These are phyloP conservation scores for Hyles lineata DNA, from an alignment of 2,888 invertebrate genomes.

Conservation along the genomic window DNA sequence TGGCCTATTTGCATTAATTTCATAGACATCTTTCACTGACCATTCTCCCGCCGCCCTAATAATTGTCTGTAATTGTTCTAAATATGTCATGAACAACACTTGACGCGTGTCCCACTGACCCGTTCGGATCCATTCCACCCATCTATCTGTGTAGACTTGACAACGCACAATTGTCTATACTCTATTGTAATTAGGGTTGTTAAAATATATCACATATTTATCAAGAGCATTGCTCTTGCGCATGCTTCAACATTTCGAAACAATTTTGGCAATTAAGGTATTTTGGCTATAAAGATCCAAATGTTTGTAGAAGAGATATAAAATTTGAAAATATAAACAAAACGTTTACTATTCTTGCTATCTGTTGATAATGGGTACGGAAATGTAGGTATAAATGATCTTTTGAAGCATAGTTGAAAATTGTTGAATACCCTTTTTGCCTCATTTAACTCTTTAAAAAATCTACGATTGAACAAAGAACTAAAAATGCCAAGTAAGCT, in stretches of 20 bases:
- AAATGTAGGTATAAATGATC: no score
- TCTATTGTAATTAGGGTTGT: conserved; percentile 28
- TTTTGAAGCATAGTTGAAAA: no score
- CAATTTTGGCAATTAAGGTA: neutral
- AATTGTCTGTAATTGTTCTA: conserved; percentile 32
- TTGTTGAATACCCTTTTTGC: no score
- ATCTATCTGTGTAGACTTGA: conserved; percentile 72
- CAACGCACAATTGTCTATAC: conserved; percentile 65
- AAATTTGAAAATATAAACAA: no score
- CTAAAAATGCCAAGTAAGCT: neutral
- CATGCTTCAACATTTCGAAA: neutral
- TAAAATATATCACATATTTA: conserved; percentile 14
- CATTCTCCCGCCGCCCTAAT: conserved; percentile 29
- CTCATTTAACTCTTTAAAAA: no score
- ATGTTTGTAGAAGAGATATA: no score
- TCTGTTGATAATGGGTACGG: no score
- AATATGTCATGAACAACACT: conserved; percentile 37
- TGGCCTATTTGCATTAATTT: conserved; percentile 24
- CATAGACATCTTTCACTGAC: conserved; percentile 29
- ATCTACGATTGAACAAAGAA: neutral
- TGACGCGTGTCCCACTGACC: conserved; percentile 62
- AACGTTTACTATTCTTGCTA: no score
- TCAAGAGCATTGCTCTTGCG: neutral
- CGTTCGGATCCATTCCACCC: conserved; percentile 45
- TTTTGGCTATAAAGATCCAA: neutral